These are phyloP conservation scores for Dicrostonyx torquatus DNA, from an alignment of 2,797 vertebrate species.

Conservation along the genomic window DNA sequence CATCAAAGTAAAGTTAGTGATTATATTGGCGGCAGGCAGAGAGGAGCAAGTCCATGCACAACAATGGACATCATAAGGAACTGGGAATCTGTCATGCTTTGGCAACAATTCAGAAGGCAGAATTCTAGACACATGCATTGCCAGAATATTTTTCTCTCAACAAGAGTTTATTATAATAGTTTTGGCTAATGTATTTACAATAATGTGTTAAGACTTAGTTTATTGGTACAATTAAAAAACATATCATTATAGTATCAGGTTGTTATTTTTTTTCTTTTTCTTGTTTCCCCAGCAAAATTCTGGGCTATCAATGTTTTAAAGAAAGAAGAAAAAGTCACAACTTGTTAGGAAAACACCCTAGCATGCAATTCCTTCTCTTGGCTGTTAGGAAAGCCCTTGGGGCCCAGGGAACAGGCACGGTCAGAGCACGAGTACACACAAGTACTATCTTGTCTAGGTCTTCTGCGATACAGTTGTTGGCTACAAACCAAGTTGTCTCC, in stretches of 20 bases:
- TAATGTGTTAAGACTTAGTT: conserved; percentile 45
- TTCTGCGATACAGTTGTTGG: conserved; percentile 40
- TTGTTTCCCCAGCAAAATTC: conserved; percentile 52
- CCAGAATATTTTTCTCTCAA: conserved; percentile 60
- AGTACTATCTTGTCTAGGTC: conserved; percentile 62
- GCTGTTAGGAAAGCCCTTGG: conserved; percentile 56
- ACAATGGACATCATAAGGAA: conserved; percentile 48
- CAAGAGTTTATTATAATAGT: conserved; percentile 64
- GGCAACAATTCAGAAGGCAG: conserved; percentile 53
- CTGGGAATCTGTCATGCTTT: conserved; percentile 48
- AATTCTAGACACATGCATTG: conserved; percentile 53
- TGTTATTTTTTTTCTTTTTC: conserved; percentile 45
- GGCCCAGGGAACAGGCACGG: conserved; percentile 40
- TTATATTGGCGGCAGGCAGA: conserved; percentile 9
- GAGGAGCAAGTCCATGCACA: not conserved
- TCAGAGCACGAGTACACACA: conserved; percentile 33
- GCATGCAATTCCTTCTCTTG: conserved; percentile 22
- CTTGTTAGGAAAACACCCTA: conserved; percentile 59
- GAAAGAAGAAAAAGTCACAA: conserved; percentile 44
- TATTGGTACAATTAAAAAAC: not conserved
- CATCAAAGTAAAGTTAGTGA: conserved; percentile 57
- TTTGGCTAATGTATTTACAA: conserved; percentile 50
- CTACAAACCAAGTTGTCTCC: conserved; percentile 55
- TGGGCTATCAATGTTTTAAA: conserved; percentile 43
- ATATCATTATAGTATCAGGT: not conserved